Percentiles rank a stretch among this genome's conserved stretches.
phyloP scores from a whole-genome alignment of 1,140 invertebrate species.

The Platyscapa corneri region DNA sequence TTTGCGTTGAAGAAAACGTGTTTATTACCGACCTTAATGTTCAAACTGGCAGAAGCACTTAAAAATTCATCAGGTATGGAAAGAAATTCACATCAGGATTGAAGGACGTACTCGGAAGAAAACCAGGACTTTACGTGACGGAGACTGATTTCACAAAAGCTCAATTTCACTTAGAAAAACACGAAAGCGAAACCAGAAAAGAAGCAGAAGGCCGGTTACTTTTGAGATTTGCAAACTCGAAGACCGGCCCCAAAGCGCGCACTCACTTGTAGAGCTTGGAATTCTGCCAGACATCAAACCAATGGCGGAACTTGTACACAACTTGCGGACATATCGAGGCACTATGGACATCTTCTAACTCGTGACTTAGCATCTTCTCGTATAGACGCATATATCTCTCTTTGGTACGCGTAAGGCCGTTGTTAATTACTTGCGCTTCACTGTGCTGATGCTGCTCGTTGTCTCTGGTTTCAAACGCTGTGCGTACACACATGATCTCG shows the following conservation, averaged over 20 bases:
- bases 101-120: too few relatives aligned
- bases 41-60: too few relatives aligned
- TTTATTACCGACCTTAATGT: too few relatives aligned
- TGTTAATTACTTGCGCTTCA: background rate
- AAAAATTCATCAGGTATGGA: too few relatives aligned
- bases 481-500: constrained; percentile 8
- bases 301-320: constrained; percentile 47
- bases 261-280: constrained; percentile 66
- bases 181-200: background rate
- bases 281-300: constrained; percentile 54
- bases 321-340: background rate
- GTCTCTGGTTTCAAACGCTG: background rate
- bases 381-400: constrained; percentile 66
- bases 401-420: constrained; percentile 59
- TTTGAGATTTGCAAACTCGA: background rate
- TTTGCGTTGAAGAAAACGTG: too few relatives aligned
- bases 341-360: constrained; percentile 42
- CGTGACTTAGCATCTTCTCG: constrained; percentile 59
- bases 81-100: too few relatives aligned
- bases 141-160: too few relatives aligned
- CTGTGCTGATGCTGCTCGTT: background rate
- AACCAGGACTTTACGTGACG: too few relatives aligned
- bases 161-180: background rate
- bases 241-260: background rate
- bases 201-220: background rate